These are phyloP conservation scores for Balaenoptera acutorostrata DNA, from an alignment of 2,113 vertebrate genomes.

Conservation along the genomic window DNA sequence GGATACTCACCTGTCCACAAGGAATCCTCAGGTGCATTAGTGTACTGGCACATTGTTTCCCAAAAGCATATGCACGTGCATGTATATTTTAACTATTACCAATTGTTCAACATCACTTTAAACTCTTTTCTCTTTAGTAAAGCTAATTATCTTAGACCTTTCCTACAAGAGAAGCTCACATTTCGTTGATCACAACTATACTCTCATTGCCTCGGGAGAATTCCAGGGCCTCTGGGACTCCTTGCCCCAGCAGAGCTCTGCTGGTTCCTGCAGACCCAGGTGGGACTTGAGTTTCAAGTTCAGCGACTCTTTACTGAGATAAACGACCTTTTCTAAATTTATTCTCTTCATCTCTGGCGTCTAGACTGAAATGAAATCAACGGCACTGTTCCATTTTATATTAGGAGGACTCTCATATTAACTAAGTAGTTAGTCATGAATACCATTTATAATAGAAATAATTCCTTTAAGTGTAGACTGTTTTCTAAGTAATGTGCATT, in stretches of 20 bases:
- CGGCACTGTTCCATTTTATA: not conserved
- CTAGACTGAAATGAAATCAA: constrained; percentile 5
- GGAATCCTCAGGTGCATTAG: not conserved
- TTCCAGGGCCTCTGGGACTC: not conserved
- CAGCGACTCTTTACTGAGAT: not conserved
- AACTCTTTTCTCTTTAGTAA: not conserved
- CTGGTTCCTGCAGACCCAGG: not conserved
- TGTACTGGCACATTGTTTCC: not conserved
- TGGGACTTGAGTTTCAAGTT: constrained; percentile 4
- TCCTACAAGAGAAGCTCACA: not conserved
- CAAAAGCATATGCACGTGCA: not conserved
- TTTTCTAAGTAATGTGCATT: constrained; percentile 31
- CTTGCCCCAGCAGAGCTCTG: not conserved
- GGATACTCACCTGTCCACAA: not conserved
- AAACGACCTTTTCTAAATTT: not conserved
- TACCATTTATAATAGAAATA: constrained; percentile 29
- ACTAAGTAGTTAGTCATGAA: not conserved
- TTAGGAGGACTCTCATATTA: not conserved
- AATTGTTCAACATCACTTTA: not conserved
- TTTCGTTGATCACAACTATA: not conserved
- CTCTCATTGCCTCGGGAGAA: not conserved
- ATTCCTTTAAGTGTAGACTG: not conserved
- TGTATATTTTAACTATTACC: not conserved
- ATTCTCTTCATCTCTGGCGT: not conserved
- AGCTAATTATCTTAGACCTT: not conserved